phyloP scores from a whole-genome alignment of 2,888 invertebrate genomes.

The Hydriomena furcata region DNA sequence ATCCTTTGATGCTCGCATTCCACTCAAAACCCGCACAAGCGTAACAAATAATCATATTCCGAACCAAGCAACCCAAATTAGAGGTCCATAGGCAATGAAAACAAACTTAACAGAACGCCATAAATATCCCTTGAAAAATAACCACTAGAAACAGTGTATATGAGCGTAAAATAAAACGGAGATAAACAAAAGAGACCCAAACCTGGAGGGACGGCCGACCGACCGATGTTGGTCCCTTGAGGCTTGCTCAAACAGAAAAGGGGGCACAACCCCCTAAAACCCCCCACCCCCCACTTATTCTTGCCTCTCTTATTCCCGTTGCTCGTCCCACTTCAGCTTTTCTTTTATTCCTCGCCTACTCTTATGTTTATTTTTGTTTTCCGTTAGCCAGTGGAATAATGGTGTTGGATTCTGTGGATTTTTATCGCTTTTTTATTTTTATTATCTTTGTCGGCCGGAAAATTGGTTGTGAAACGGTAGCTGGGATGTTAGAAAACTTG shows the following conservation, averaged over 20 bases:
- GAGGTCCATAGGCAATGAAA: constrained; percentile 26
- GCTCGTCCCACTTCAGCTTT: constrained; percentile 78
- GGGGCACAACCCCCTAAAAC: constrained; percentile 32
- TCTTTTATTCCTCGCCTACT: constrained; percentile 79
- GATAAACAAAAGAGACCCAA: constrained; percentile 70
- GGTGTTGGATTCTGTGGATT: constrained; percentile 59
- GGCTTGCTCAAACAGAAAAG: constrained; percentile 44
- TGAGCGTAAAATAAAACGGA: constrained; percentile 64
- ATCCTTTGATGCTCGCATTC: constrained; percentile 2
- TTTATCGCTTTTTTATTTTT: constrained; percentile 31
- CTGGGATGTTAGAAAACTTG: neutral
- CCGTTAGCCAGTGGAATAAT: constrained; percentile 78
- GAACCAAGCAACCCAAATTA: constrained; percentile 21
- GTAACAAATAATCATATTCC: constrained; percentile 14
- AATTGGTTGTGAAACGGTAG: constrained; percentile 18
- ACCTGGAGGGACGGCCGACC: constrained; percentile 53
- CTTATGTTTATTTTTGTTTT: constrained; percentile 82
- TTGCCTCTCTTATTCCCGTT: constrained; percentile 56
- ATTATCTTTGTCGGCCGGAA: constrained; percentile 27
- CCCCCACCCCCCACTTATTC: constrained; percentile 41
- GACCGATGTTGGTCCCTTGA: constrained; percentile 51
- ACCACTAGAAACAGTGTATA: constrained; percentile 40
- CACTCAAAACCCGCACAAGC: neutral
- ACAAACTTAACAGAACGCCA: constrained; percentile 27
- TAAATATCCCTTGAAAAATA: constrained; percentile 37